These are phyloP conservation scores for Rhodophaea formosa DNA, from an alignment of 2,888 invertebrate species.

Conservation along the genomic window DNA sequence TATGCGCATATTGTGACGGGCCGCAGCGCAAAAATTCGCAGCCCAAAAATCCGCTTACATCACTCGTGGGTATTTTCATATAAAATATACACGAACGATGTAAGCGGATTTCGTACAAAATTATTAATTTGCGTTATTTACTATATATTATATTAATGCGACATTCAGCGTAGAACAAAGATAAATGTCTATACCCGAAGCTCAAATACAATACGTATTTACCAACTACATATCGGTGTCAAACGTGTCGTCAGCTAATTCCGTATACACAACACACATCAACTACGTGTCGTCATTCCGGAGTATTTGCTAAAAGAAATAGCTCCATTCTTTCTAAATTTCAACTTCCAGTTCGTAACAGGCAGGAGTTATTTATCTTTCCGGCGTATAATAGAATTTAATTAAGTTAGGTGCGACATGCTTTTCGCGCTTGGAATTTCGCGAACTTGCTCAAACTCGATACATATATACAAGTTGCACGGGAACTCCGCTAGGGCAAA, in stretches of 20 bases:
- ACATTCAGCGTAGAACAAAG: not conserved
- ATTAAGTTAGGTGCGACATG: constrained; percentile 77
- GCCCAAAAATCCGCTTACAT: too few relatives aligned
- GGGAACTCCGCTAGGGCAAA: not conserved
- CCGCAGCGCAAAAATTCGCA: too few relatives aligned
- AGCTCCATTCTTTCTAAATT: constrained; percentile 73
- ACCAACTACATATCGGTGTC: too few relatives aligned
- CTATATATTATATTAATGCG: too few relatives aligned
- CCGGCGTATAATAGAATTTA: constrained; percentile 77
- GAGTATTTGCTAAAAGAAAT: constrained; percentile 53
- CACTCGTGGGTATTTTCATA: too few relatives aligned
- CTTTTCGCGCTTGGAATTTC: constrained; percentile 67
- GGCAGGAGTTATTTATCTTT: constrained; percentile 74
- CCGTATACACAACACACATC: constrained; percentile 21
- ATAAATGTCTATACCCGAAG: not conserved
- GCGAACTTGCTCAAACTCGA: constrained; percentile 42
- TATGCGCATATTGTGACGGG: too few relatives aligned
- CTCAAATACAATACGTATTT: not conserved
- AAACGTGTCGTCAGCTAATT: not conserved
- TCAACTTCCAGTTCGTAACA: constrained; percentile 46
- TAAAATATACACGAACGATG: too few relatives aligned
- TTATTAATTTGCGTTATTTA: too few relatives aligned
- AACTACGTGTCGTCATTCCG: constrained; percentile 43
- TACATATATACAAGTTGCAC: constrained; percentile 17
- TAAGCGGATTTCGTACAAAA: too few relatives aligned